These are phyloP conservation scores for Saccostrea glomerata DNA, from an alignment of 1,140 invertebrate genomes.

Conservation along the genomic window DNA sequence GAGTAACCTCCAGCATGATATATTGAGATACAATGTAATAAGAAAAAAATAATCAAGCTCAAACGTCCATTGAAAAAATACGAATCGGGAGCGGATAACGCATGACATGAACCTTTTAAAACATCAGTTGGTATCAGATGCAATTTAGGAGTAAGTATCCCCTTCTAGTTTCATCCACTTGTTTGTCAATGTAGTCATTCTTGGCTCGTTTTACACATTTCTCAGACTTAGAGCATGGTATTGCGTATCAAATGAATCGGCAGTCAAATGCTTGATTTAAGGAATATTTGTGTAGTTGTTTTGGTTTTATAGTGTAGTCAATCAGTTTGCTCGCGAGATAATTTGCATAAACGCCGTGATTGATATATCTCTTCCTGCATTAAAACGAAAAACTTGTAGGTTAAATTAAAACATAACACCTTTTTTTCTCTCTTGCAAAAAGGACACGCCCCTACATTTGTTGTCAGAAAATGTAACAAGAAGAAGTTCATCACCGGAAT, in stretches of 20 bases:
- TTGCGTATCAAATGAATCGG: too few relatives aligned
- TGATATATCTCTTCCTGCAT: too few relatives aligned
- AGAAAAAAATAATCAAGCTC: neutral
- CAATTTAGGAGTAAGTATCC: constrained; percentile 50
- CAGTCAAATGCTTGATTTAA: too few relatives aligned
- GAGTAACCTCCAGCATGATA: neutral
- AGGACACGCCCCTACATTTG: constrained; percentile 9
- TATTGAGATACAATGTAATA: neutral
- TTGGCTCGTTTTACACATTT: too few relatives aligned
- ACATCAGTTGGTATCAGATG: constrained; percentile 13
- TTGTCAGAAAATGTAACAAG: constrained; percentile 21
- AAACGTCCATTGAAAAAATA: neutral
- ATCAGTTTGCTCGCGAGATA: too few relatives aligned
- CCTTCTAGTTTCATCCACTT: too few relatives aligned
- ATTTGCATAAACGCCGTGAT: too few relatives aligned
- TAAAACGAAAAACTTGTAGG: constrained; percentile 56
- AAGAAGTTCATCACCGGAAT: neutral
- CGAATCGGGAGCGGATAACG: neutral
- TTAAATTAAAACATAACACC: constrained; percentile 42
- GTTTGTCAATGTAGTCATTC: too few relatives aligned
- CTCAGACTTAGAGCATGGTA: too few relatives aligned
- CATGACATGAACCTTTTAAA: neutral
- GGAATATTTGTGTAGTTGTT: too few relatives aligned
- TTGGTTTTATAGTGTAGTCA: too few relatives aligned
- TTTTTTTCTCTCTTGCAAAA: constrained; percentile 22